Evolutionary conservation across 2,888 invertebrate genomes (phyloP).

Genomic region (Trileptium ribeirensis): DNA sequence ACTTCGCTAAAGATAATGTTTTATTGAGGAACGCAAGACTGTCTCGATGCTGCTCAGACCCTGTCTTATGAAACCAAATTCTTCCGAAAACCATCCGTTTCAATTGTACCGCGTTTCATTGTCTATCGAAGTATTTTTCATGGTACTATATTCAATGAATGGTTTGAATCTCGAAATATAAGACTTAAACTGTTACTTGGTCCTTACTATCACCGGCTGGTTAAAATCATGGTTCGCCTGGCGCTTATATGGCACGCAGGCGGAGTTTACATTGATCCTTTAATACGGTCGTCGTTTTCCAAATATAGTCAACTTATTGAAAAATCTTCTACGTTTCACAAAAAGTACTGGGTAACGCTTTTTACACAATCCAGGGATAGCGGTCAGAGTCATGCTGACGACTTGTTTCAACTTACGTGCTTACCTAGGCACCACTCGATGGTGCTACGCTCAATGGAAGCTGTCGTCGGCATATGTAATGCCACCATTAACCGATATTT

Average conservation of each 20-base stretch:
- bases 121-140: too few species aligned
- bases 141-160: neutral
- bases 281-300: neutral
- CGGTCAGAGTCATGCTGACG: neutral
- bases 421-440: neutral
- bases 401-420: neutral
- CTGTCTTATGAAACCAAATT: too few species aligned
- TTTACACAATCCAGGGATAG: neutral
- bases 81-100: too few species aligned
- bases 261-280: neutral
- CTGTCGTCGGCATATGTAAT: neutral
- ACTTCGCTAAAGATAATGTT: too few species aligned
- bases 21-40: too few species aligned
- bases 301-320: neutral
- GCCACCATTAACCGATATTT: neutral
- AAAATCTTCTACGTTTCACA: too few species aligned
- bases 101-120: too few species aligned
- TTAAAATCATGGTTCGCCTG: neutral
- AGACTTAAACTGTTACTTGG: neutral
- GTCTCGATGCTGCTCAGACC: too few species aligned
- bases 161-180: neutral
- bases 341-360: neutral
- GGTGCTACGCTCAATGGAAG: neutral
- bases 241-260: neutral
- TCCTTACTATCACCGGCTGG: neutral